Percentiles rank a stretch among this genome's conserved stretches.
phyloP scores from a whole-genome alignment of 2,113 vertebrate genomes.

The Melanostigma gelatinosum region DNA sequence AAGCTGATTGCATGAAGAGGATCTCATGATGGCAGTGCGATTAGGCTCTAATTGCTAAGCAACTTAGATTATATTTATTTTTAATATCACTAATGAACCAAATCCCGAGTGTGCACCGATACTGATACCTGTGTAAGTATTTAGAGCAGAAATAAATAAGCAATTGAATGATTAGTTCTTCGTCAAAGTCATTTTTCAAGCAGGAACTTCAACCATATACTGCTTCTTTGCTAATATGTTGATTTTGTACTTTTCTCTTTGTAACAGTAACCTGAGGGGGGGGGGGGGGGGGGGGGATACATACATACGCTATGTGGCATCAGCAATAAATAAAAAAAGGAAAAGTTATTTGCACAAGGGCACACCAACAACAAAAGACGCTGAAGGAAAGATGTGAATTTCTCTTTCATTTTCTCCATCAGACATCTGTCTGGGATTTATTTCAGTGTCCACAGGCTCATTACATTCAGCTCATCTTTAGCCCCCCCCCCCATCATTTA shows the following conservation, averaged over 20 bases:
- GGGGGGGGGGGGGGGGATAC: too few relatives aligned
- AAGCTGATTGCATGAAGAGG: constrained; percentile 46
- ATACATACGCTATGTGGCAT: neutral
- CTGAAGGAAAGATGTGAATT: constrained; percentile 3
- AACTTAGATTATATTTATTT: constrained; percentile 26
- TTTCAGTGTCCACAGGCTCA: constrained; percentile 2
- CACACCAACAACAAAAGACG: neutral
- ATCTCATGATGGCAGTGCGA: constrained; percentile 43
- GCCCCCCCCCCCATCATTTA: neutral
- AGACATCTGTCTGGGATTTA: neutral
- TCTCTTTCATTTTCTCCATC: neutral
- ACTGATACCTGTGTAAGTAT: neutral
- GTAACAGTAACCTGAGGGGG: too few relatives aligned
- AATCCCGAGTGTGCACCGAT: constrained; percentile 1
- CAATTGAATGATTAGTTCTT: neutral
- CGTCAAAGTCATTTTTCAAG: neutral
- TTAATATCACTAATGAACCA: constrained; percentile 16
- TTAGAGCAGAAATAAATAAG: neutral
- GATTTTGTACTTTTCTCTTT: too few relatives aligned
- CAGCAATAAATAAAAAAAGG: neutral
- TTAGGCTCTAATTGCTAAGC: constrained; percentile 38
- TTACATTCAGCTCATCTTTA: constrained; percentile 9
- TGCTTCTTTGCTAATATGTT: too few relatives aligned
- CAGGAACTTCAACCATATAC: too few relatives aligned
- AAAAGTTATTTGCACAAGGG: neutral